These are phyloP conservation scores for Tyrannus savana DNA, from an alignment of 2,113 vertebrate species.

Conservation along the genomic window DNA sequence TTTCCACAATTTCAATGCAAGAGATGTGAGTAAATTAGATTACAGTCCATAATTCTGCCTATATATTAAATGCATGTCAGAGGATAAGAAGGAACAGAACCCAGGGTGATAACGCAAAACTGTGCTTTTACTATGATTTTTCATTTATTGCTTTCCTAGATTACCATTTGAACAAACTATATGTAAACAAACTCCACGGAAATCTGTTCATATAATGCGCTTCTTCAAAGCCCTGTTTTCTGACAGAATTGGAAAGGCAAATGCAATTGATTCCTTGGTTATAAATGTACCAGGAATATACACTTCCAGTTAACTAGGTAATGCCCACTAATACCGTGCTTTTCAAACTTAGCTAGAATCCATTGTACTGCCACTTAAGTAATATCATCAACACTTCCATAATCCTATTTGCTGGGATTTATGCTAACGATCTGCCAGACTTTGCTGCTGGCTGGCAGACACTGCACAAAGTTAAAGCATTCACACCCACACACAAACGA, in stretches of 20 bases:
- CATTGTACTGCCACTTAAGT: conserved; percentile 27
- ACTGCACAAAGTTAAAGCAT: background rate
- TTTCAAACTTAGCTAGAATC: background rate
- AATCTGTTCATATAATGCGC: background rate
- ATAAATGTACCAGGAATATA: background rate
- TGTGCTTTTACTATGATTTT: background rate
- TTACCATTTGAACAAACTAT: background rate
- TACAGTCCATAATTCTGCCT: background rate
- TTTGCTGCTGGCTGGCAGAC: conserved; percentile 18
- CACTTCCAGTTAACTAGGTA: background rate
- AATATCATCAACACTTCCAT: conserved; percentile 33
- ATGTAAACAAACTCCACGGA: background rate
- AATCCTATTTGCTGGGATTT: conserved; percentile 53
- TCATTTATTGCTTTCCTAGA: background rate
- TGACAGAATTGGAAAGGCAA: background rate
- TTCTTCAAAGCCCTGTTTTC: background rate
- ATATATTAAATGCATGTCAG: background rate
- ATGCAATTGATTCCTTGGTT: background rate
- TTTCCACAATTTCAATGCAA: background rate
- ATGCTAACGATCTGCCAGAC: conserved; percentile 36
- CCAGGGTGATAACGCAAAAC: background rate
- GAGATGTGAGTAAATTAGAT: background rate
- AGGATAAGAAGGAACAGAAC: background rate
- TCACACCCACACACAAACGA: background rate
- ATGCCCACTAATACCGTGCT: background rate